Conservation (phyloP, 2,113 vertebrate genomes). For the Melanerpes formicivorus region DNA sequence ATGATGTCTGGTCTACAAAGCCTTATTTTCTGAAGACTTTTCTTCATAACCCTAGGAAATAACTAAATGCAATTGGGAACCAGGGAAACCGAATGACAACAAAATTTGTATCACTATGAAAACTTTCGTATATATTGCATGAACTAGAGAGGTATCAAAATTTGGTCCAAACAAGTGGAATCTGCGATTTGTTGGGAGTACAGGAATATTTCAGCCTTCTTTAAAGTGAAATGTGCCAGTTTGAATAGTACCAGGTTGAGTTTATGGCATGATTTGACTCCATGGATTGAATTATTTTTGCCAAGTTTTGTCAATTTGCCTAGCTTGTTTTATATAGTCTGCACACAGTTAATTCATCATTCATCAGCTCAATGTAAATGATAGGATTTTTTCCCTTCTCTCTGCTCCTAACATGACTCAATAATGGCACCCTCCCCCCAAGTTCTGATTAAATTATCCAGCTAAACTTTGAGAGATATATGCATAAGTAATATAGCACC, state of each 20-base stretch:
- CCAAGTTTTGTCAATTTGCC: conserved; percentile 13
- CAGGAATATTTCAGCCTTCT: background rate
- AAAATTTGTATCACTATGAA: background rate
- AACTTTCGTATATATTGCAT: background rate
- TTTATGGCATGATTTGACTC: conserved; percentile 4
- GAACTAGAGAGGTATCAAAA: background rate
- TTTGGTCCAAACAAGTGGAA: conserved; percentile 16
- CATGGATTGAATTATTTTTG: conserved; percentile 29
- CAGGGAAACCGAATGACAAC: background rate
- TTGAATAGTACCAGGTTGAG: background rate
- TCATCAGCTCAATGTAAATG: background rate
- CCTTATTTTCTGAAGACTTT: background rate
- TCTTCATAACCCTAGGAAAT: background rate
- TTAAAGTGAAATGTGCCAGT: background rate
- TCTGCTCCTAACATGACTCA: background rate
- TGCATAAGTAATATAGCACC: background rate
- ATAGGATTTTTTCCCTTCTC: background rate
- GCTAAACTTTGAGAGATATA: background rate
- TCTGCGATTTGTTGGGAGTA: conserved; percentile 9
- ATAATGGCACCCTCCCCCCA: background rate
- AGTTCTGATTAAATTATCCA: background rate
- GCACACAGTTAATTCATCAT: background rate
- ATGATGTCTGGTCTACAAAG: background rate
- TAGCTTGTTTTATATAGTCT: background rate
- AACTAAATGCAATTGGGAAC: background rate